phyloP scores from a whole-genome alignment of 2,888 invertebrate genomes.

The Melinopterus prodromus region DNA sequence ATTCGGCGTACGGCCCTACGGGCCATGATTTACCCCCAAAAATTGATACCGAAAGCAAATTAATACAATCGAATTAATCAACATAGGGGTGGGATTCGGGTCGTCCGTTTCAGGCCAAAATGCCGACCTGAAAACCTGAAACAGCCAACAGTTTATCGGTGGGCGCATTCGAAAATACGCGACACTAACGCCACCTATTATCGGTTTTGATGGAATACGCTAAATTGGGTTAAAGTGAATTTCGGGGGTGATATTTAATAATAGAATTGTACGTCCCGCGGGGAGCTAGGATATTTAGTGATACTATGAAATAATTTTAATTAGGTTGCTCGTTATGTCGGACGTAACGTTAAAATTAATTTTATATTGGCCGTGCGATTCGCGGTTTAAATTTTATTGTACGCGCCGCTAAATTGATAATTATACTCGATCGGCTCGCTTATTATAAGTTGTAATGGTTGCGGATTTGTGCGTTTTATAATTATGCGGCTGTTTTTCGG shows the following conservation, averaged over 20 bases:
- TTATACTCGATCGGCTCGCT: not conserved
- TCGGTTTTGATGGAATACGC: not conserved
- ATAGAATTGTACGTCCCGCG: not conserved
- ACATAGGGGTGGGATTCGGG: not conserved
- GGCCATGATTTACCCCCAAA: not conserved
- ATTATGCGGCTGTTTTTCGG: not conserved
- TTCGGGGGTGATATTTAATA: not conserved
- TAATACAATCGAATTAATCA: constrained; percentile 4
- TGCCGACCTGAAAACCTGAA: not conserved
- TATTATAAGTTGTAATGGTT: not conserved
- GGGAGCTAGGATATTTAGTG: not conserved
- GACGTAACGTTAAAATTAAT: not conserved
- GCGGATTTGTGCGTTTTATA: not conserved
- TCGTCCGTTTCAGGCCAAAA: not conserved
- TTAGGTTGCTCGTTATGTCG: not conserved
- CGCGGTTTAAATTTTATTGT: not conserved
- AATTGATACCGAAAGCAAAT: constrained; percentile 4
- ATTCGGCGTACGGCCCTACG: not conserved
- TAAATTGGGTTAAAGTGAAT: not conserved
- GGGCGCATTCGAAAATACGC: not conserved
- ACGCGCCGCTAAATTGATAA: not conserved
- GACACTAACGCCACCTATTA: not conserved
- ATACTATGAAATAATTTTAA: not conserved
- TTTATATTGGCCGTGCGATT: not conserved
- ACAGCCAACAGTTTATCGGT: not conserved